Evolutionary conservation across 2,888 invertebrate species (phyloP), one percentile per base, ranked within the genome.

Genomic region (Microctonus aethiopoides): DNA sequence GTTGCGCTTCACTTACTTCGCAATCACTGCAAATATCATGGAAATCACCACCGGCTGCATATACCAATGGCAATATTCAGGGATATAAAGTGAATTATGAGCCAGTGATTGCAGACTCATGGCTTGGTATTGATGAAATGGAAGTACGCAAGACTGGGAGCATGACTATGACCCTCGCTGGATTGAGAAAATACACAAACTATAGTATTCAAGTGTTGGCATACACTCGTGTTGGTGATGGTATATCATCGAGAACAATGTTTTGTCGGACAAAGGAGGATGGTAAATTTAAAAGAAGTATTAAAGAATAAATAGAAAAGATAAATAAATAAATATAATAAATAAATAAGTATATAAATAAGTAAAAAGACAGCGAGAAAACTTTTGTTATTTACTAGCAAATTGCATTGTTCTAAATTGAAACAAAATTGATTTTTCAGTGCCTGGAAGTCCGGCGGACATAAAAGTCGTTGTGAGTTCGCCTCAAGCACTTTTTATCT

Each of bases 151-250:
- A 92, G 83, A 93, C 93, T 0, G 91, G 91, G 24, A 91, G 92
- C 0, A 86, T 92, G 70, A 92, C 92, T 41, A 91, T 91, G 0
- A 92, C 93, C 64, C 87, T 94, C 32, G 91, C 91, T 0, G 91
- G 91, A 3, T 87, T 95, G 72, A 89, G 92, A 79, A 93, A 92
- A 81, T 94, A 90, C 84, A 92, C 94, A 36, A 95, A 95, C 86
- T 95, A 95, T 86, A 94, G 93, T 81, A 89, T 95, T 72, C 93
- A 94, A 87, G 93, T 95, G 10, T 83, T 94, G 79, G 94, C 94
- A 0, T 93, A 90, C 84, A 95, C 94, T 0, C 89, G 93, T 81
- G 91, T 93, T 79, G 95, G 95, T 0, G 94, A 94, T 81, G 94
- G 94, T 1, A 89, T 91, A 5, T 86, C 91, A 69, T 92, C 93